phyloP scores from a whole-genome alignment of 2,113 vertebrate genomes.

The Lepisosteus osseus region DNA sequence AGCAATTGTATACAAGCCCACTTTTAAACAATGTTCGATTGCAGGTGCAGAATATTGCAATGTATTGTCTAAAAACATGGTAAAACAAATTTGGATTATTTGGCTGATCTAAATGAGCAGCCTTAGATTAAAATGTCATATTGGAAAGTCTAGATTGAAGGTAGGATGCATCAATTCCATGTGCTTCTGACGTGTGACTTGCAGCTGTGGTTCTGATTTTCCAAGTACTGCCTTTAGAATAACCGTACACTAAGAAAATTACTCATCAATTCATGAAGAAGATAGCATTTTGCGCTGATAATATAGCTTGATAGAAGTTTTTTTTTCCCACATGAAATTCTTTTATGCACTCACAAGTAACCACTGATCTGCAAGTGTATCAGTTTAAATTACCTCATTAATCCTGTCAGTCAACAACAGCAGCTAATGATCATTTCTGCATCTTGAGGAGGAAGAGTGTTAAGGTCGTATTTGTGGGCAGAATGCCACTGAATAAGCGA shows the following conservation, averaged over 20 bases:
- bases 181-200: neutral
- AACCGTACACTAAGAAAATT: neutral
- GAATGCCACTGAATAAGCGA: neutral
- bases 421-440: constrained; percentile 4
- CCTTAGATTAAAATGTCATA: no score
- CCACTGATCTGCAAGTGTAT: constrained; percentile 9
- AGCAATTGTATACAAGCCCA: no score
- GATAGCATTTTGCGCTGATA: constrained; percentile 6
- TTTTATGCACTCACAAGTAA: constrained; percentile 11
- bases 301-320: constrained; percentile 13
- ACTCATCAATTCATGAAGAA: constrained; percentile 2
- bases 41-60: no score
- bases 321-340: constrained; percentile 3
- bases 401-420: constrained; percentile 12
- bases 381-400: constrained; percentile 9
- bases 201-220: constrained; percentile 6
- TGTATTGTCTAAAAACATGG: neutral
- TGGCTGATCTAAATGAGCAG: no score
- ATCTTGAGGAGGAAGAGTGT: neutral
- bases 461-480: neutral
- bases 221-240: neutral
- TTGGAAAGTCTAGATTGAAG: neutral
- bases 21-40: no score
- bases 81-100: neutral
- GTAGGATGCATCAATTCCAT: neutral